Conservation (phyloP, 1,140 invertebrate genomes). For the Drosophila ironensis region DNA sequence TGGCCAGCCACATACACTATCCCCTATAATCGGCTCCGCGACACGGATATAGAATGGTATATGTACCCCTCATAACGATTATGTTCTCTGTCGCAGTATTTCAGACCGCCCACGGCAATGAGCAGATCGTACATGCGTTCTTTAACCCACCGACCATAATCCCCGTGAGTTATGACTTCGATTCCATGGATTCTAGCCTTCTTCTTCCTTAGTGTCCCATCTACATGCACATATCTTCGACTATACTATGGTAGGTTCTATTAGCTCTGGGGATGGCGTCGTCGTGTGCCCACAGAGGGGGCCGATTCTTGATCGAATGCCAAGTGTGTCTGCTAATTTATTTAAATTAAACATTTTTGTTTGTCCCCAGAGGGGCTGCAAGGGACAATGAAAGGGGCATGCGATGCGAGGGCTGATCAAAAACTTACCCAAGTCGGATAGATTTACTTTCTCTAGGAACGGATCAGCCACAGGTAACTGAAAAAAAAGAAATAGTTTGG, state of each 20-base stretch:
- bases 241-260: slow-evolving; percentile 4
- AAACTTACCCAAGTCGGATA: slow-evolving; percentile 92
- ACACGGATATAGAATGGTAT: background rate
- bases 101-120: slow-evolving; percentile 1
- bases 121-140: background rate
- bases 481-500: slow-evolving; percentile 81
- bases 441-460: slow-evolving; percentile 92
- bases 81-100: background rate
- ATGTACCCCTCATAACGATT: slow-evolving; percentile 1
- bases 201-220: too few species aligned
- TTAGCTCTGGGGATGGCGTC: slow-evolving; percentile 26
- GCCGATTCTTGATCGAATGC: slow-evolving; percentile 48
- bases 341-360: slow-evolving; percentile 34
- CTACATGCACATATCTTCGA: too few species aligned
- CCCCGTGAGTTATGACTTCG: slow-evolving; percentile 23
- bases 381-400: background rate
- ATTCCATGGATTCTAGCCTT: slow-evolving; percentile 5
- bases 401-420: background rate
- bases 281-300: slow-evolving; percentile 54
- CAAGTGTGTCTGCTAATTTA: slow-evolving; percentile 57
- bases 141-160: slow-evolving; percentile 12
- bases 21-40: background rate
- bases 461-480: slow-evolving; percentile 94
- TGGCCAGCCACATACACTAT: background rate
- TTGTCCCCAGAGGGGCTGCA: background rate